A percentile compares a stretch with the other conserved stretches of the same genome.
These are phyloP conservation scores for Daphoenositta chrysoptera DNA, from an alignment of 2,113 vertebrate species.

Conservation along the genomic window DNA sequence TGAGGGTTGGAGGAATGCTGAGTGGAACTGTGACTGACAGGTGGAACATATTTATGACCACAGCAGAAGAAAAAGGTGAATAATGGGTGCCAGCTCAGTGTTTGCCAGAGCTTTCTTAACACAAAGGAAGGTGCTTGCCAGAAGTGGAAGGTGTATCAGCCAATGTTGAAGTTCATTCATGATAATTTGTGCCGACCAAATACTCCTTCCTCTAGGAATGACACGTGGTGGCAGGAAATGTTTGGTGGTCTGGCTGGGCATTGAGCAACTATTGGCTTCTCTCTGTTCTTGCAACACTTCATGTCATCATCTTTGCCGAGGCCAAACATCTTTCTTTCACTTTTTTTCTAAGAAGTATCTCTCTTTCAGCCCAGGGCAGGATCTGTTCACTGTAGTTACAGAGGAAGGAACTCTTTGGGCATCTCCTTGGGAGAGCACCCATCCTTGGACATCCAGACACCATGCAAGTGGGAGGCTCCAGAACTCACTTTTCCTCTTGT, in stretches of 20 bases:
- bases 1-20: not conserved
- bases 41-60: not conserved
- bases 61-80: not conserved
- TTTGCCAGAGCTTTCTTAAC: constrained; percentile 14
- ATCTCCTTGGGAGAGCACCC: not conserved
- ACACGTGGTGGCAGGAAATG: not conserved
- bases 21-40: not conserved
- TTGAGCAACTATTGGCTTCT: constrained; percentile 23
- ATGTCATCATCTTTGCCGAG: not conserved
- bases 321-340: not conserved
- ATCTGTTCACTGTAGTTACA: not conserved
- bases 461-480: not conserved
- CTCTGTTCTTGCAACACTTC: not conserved
- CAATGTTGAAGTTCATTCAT: not conserved
- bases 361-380: not conserved
- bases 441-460: not conserved
- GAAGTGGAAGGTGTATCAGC: not conserved
- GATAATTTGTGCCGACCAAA: not conserved
- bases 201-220: constrained; percentile 2
- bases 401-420: not conserved
- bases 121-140: not conserved
- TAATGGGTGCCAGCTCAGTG: not conserved
- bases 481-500: not conserved
- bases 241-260: constrained; percentile 28
- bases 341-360: not conserved